Conservation (phyloP, 1,140 invertebrate genomes). For the Dinothrombium tinctorium region DNA sequence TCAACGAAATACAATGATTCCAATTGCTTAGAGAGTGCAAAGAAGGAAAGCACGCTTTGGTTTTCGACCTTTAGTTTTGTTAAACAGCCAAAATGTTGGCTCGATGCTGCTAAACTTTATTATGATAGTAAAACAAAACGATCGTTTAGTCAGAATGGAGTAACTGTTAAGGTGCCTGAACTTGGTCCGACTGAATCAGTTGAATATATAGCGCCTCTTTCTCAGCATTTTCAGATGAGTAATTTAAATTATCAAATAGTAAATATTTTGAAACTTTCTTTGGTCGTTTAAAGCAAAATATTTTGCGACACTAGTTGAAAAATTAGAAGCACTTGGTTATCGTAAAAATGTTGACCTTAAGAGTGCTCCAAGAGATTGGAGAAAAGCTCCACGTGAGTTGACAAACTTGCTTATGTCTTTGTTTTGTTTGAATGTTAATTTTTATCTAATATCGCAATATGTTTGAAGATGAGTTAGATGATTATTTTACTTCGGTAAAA, state of each 20-base stretch:
- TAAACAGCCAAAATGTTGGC: conserved; percentile 1
- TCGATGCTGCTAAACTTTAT: not conserved
- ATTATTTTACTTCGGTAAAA: conserved; percentile 33
- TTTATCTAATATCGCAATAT: not conserved
- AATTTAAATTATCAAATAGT: not conserved
- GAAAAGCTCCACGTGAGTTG: not conserved
- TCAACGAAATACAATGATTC: not conserved
- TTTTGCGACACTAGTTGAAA: not conserved
- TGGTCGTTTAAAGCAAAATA: not conserved
- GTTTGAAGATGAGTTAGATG: conserved; percentile 1
- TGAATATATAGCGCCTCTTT: not conserved
- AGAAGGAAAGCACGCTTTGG: not conserved
- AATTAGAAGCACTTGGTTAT: not conserved
- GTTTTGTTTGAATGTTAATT: not conserved
- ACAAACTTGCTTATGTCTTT: not conserved
- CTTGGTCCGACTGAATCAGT: not conserved
- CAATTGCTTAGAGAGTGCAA: not conserved
- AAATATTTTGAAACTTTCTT: not conserved
- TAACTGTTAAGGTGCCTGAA: not conserved
- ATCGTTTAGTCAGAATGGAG: not conserved
- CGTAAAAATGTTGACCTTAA: not conserved
- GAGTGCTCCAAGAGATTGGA: conserved; percentile 5
- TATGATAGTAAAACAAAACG: not conserved
- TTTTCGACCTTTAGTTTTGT: not conserved
- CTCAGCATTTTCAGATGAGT: not conserved